Conservation (phyloP, 2,113 vertebrate species). For the Hystrix brachyura region DNA sequence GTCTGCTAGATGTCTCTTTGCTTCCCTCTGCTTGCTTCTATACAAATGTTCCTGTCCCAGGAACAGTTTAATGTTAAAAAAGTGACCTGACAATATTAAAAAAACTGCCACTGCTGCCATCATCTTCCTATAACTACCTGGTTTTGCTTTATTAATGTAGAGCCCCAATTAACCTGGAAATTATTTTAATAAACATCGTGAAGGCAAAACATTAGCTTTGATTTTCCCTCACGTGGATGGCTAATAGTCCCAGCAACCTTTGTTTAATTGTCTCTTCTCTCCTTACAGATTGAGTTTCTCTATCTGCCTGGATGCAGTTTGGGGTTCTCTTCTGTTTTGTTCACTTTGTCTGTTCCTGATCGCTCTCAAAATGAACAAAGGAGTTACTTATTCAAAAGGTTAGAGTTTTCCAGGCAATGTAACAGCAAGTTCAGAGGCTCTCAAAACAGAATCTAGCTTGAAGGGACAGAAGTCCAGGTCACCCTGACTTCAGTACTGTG, state of each 20-base stretch:
- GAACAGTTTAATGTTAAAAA: neutral
- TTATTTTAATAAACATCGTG: neutral
- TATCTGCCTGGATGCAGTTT: neutral
- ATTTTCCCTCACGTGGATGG: neutral
- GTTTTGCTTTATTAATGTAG: constrained; percentile 7
- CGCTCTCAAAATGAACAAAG: neutral
- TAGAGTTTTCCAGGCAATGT: neutral
- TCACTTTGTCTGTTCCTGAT: neutral
- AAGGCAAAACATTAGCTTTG: neutral
- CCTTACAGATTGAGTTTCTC: neutral
- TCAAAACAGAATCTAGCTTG: neutral
- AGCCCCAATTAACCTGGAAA: neutral
- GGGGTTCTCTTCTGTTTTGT: neutral
- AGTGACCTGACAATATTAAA: neutral
- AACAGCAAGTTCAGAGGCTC: neutral
- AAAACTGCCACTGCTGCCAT: neutral
- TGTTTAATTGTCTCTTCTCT: neutral
- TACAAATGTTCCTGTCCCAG: neutral
- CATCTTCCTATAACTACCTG: neutral
- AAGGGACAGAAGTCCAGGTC: neutral
- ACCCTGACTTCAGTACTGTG: neutral
- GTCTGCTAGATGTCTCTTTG: neutral
- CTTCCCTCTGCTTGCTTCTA: neutral
- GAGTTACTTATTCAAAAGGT: neutral
- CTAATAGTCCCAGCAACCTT: neutral